A percentile compares a stretch with the other conserved stretches of the same genome.
Evolutionary conservation across 2,797 vertebrate genomes (phyloP).

Genomic region (Parauchenoglanis ngamensis): DNA sequence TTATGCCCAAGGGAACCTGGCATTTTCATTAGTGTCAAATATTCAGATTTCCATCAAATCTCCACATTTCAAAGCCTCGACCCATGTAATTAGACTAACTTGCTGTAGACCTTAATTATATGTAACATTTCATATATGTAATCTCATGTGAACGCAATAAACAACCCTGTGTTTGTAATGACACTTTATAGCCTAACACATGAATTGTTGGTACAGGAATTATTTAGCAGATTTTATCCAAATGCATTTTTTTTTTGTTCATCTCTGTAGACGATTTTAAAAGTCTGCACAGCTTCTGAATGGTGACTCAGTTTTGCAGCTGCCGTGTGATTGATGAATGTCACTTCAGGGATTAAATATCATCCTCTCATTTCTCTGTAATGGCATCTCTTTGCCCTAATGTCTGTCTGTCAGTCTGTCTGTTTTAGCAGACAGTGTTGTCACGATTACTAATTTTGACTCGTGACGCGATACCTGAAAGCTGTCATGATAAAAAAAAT

Average conservation of each 20-base stretch:
- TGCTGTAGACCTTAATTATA: neutral
- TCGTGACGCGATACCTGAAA: slow-evolving; percentile 6
- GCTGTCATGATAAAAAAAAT: slow-evolving; percentile 12
- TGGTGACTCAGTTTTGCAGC: neutral
- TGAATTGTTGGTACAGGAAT: neutral
- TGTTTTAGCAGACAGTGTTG: slow-evolving; percentile 7
- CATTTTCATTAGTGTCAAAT: neutral
- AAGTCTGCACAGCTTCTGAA: neutral
- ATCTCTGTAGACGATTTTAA: neutral
- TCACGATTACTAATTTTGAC: slow-evolving; percentile 18
- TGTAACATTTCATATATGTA: neutral
- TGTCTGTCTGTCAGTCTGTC: slow-evolving; percentile 22
- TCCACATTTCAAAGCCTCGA: neutral
- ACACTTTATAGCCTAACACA: neutral
- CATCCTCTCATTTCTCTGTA: slow-evolving; percentile 14
- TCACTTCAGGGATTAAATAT: slow-evolving; percentile 27
- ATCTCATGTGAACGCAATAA: neutral
- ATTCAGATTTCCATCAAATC: neutral
- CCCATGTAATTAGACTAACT: neutral
- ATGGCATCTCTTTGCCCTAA: slow-evolving; percentile 12
- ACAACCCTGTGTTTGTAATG: neutral
- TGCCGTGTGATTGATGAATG: slow-evolving; percentile 37
- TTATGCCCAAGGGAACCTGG: neutral
- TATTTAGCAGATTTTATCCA: neutral
- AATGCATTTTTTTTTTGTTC: neutral